A percentile compares a stretch with the other conserved stretches of the same genome.
Evolutionary conservation across 2,113 vertebrate species (phyloP).

Genomic region (Jacana jacana): DNA sequence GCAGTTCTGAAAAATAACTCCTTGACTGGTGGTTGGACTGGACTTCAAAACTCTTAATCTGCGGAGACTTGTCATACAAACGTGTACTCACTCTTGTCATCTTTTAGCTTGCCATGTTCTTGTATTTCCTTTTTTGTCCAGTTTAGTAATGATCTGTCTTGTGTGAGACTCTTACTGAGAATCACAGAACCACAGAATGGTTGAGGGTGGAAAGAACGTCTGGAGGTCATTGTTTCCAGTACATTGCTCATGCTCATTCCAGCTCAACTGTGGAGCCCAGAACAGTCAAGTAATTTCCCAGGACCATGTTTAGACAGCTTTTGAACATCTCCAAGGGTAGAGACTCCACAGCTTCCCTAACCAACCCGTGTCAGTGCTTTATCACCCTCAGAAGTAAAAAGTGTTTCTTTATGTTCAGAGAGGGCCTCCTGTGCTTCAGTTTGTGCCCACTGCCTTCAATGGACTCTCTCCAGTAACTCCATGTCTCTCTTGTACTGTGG

Average conservation of each 20-base stretch:
- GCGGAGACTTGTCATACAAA: background rate
- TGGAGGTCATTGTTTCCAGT: background rate
- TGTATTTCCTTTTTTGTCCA: background rate
- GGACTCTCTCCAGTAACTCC: background rate
- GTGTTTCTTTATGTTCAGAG: background rate
- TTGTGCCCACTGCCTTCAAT: background rate
- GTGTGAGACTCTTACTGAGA: background rate
- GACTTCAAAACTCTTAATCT: background rate
- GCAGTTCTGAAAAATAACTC: background rate
- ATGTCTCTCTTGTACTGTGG: background rate
- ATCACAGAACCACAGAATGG: background rate
- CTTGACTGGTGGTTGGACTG: background rate
- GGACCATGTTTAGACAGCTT: background rate
- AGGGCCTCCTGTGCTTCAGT: background rate
- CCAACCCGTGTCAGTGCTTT: background rate
- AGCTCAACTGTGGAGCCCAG: too few relatives aligned
- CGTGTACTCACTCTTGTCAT: background rate
- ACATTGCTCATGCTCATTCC: background rate
- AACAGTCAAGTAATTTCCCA: background rate
- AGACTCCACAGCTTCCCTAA: background rate
- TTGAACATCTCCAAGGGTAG: background rate
- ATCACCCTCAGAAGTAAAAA: background rate
- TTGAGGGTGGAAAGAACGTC: background rate
- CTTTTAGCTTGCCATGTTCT: background rate
- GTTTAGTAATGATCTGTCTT: background rate